These are phyloP conservation scores for Rotaria magnacalcarata DNA, from an alignment of 2,888 invertebrate genomes.

Conservation along the genomic window DNA sequence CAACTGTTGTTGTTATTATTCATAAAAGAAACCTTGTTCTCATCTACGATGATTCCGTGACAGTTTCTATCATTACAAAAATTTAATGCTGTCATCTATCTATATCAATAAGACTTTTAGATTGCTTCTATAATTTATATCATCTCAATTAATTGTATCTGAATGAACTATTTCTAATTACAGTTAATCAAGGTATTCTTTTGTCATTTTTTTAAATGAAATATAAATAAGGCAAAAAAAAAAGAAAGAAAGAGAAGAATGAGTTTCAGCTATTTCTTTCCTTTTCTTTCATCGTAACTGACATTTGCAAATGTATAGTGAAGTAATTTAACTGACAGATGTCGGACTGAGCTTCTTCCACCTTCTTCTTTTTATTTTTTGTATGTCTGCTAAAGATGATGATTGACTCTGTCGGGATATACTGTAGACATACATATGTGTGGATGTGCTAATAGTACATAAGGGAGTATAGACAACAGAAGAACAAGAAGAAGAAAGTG, in stretches of 20 bases:
- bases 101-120: neutral
- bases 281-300: neutral
- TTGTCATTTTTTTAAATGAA: neutral
- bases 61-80: neutral
- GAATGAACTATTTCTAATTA: neutral
- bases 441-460: neutral
- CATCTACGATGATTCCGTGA: neutral
- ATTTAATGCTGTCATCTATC: neutral
- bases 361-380: neutral
- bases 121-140: neutral
- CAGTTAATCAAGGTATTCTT: neutral
- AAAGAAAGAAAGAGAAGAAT: neutral
- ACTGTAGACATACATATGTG: neutral
- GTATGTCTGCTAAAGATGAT: neutral
- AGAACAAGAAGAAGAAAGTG: neutral
- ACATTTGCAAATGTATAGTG: neutral
- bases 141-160: neutral
- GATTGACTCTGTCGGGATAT: neutral
- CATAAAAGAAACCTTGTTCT: neutral
- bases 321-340: constrained; percentile 20
- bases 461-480: neutral
- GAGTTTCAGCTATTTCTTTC: neutral
- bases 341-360: constrained; percentile 22
- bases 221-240: neutral
- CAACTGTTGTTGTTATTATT: neutral